Evolutionary conservation across 2,797 vertebrate species (phyloP).

Genomic region (Dendrocincla tyrannina): DNA sequence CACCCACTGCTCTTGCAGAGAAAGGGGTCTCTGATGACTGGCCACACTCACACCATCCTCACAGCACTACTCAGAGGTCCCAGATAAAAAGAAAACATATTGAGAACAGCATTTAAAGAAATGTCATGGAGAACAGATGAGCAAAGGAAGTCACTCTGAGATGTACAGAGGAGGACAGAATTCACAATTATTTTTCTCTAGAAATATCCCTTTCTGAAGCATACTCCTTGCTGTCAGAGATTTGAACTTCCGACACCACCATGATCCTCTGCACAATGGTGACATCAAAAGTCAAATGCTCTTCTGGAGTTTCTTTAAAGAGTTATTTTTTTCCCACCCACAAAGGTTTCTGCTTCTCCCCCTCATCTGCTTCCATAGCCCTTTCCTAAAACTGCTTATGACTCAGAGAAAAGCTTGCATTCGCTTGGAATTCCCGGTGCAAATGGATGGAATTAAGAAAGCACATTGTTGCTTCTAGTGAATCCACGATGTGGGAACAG

Average conservation of each 20-base stretch:
- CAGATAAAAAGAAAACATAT: background rate
- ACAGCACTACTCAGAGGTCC: background rate
- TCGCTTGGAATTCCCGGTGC: background rate
- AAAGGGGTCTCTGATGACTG: background rate
- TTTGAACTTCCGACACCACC: background rate
- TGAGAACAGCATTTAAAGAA: background rate
- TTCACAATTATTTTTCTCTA: background rate
- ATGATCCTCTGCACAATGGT: background rate
- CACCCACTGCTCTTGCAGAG: accelerated
- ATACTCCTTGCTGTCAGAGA: background rate
- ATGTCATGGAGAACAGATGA: background rate
- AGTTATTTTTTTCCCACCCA: background rate
- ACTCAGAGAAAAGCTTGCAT: background rate
- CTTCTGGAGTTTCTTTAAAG: background rate
- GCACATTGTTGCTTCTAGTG: background rate
- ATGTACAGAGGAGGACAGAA: background rate
- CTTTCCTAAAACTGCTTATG: background rate
- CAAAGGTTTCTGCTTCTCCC: background rate
- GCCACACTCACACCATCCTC: background rate
- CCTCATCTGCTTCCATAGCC: background rate
- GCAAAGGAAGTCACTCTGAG: background rate
- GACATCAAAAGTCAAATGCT: background rate
- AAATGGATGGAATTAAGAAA: background rate
- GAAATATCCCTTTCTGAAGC: background rate
- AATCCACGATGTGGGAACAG: background rate